phyloP scores from a whole-genome alignment of 1,140 invertebrate genomes.

The Drosophila hydei region DNA sequence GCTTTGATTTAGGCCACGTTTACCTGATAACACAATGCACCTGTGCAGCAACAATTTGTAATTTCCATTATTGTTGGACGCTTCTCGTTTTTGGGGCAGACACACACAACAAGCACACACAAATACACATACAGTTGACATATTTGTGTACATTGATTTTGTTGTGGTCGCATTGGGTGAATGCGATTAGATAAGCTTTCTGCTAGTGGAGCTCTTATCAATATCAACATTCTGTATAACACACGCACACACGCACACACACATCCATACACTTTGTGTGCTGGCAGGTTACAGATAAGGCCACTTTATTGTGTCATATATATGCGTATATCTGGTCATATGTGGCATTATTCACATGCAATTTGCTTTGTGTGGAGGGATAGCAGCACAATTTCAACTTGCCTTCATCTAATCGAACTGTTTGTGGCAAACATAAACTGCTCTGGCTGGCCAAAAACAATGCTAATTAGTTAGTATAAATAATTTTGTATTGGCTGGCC shows the following conservation, averaged over 20 bases:
- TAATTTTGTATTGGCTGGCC: slow-evolving; percentile 30
- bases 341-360: slow-evolving; percentile 24
- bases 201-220: slow-evolving; percentile 42
- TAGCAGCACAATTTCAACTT: not conserved
- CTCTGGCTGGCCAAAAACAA: slow-evolving; percentile 3
- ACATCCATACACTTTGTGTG: not conserved
- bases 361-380: slow-evolving; percentile 27
- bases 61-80: slow-evolving; percentile 43
- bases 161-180: slow-evolving; percentile 47
- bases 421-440: slow-evolving; percentile 15
- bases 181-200: slow-evolving; percentile 69
- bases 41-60: slow-evolving; percentile 36
- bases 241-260: slow-evolving; percentile 2
- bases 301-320: slow-evolving; percentile 45
- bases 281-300: slow-evolving; percentile 46
- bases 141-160: slow-evolving; percentile 45
- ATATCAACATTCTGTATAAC: slow-evolving; percentile 55
- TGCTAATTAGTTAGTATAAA: slow-evolving; percentile 56
- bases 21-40: slow-evolving; percentile 55
- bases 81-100: slow-evolving; percentile 42
- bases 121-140: slow-evolving; percentile 11
- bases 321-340: not conserved
- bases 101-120: slow-evolving; percentile 15
- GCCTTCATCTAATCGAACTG: slow-evolving; percentile 11
- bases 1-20: slow-evolving; percentile 69